Conservation (phyloP, 1,140 invertebrate genomes). For the Proctacanthus coquilletti region DNA sequence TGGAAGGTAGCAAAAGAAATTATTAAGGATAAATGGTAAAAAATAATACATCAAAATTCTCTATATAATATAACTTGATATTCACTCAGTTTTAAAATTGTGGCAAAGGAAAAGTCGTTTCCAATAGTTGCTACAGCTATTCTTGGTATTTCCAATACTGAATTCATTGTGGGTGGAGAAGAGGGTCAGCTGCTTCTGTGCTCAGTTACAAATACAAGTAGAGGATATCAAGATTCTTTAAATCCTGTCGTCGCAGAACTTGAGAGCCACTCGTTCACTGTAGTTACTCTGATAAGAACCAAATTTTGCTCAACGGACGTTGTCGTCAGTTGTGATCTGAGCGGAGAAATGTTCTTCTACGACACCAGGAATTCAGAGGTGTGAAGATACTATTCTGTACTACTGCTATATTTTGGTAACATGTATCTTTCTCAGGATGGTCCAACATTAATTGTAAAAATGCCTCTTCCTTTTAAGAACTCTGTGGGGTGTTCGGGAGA, state of each 20-base stretch:
- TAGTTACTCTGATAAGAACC: slow-evolving; percentile 14
- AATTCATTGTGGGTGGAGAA: slow-evolving; percentile 1
- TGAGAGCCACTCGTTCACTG: slow-evolving; percentile 19
- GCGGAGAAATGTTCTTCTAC: slow-evolving; percentile 22
- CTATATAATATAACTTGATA: no score
- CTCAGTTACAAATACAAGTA: neutral
- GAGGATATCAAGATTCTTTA: neutral
- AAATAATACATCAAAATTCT: no score
- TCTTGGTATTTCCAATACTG: no score
- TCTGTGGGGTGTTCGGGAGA: slow-evolving; percentile 17
- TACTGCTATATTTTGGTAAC: neutral
- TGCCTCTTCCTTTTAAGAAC: slow-evolving; percentile 25
- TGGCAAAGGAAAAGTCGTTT: no score
- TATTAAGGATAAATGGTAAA: slow-evolving; percentile 19
- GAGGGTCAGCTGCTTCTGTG: neutral
- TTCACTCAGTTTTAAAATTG: no score
- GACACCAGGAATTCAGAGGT: slow-evolving; percentile 19
- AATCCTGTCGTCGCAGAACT: slow-evolving; percentile 3
- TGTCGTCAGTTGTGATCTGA: slow-evolving; percentile 24
- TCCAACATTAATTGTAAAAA: slow-evolving; percentile 17
- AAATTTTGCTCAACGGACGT: slow-evolving; percentile 10
- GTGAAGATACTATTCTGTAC: slow-evolving; percentile 7
- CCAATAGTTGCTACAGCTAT: no score
- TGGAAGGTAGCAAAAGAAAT: slow-evolving; percentile 18
- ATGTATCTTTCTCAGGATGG: slow-evolving; percentile 12